Evolutionary conservation across 1,140 invertebrate species (phyloP), one percentile per base, ranked within the genome.

Genomic region (Ctenoplectra terminalis): DNA sequence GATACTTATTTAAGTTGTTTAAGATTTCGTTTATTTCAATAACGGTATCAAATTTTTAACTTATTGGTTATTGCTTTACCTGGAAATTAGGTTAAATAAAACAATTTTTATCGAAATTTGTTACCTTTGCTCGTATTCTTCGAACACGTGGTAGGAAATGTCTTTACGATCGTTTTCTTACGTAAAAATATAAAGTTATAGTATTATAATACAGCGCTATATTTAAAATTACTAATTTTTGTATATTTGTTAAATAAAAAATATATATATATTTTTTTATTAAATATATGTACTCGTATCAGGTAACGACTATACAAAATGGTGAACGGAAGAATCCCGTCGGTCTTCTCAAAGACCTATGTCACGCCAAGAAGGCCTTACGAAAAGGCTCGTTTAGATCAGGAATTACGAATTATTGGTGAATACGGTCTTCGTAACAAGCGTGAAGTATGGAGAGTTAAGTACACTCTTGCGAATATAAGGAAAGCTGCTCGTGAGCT

Each of bases 371-470:
- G 99, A 90, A 97, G 99, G 94, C 99, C 99, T 63, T 99, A 99
- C 95, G 99, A 99, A 94, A 99, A 99, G 95, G 98, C 99, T 92
- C 98, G 99, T 95, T 95, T 99, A 70, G 99, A 99, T 91, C 99
- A 99, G 94, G 99, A 99, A 94, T 97, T 99, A 92, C 99, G 99
- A 94, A 97, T 99, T 90, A 99, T 98, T 90, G 99, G 99, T 91
- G 98, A 99, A 94, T 99, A 99, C 95, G 99, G 99, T 94, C 96
- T 99, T 2, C 96, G 99, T 83, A 99, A 99, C 95, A 99, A 99
- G 94, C 97, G 99, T 90, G 99, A 99, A 95, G 98, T 99, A 82
- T 99, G 99, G 99, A 95, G 99, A 85, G 99, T 99, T 1, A 99
- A 99, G 93, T 99, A 98, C 94, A 98, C 98, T 58, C 94, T 99